A percentile compares a stretch with the other conserved stretches of the same genome.
Evolutionary conservation across 2,797 vertebrate species (phyloP).

Genomic region (Protonibea diacanthus): DNA sequence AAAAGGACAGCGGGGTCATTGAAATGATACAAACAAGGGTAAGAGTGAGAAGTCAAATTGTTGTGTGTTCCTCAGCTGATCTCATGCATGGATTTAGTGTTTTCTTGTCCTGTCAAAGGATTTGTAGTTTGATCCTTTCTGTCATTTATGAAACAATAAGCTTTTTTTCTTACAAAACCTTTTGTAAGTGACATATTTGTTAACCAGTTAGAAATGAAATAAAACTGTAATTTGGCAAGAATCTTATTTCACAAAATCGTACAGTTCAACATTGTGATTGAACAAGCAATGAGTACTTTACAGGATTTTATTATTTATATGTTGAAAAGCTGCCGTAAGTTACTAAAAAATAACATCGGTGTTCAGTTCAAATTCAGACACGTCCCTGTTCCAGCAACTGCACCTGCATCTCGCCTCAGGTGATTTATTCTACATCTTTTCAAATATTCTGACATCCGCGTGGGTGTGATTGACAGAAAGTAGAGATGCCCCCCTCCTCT

Average conservation of each 20-base stretch:
- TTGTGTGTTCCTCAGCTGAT: neutral
- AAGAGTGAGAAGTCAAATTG: neutral
- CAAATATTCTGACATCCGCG: constrained; percentile 31
- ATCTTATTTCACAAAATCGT: neutral
- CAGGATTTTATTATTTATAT: neutral
- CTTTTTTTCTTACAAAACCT: neutral
- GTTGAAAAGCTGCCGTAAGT: neutral
- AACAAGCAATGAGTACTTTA: neutral
- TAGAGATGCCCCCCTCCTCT: constrained; percentile 10
- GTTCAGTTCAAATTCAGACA: constrained; percentile 13
- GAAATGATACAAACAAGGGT: neutral
- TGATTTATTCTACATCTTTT: constrained; percentile 26
- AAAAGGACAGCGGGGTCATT: neutral
- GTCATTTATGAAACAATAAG: too few species aligned
- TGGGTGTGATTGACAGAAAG: constrained; percentile 43
- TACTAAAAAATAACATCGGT: neutral
- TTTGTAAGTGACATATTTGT: neutral
- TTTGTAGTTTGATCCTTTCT: neutral
- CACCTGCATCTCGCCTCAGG: neutral
- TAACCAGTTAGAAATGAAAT: neutral
- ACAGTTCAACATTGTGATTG: neutral
- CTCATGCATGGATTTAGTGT: neutral
- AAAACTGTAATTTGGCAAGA: neutral
- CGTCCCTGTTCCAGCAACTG: neutral
- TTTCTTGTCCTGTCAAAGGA: neutral